These are phyloP conservation scores for Rhynchotus rufescens DNA, from an alignment of 2,797 vertebrate species.

Conservation along the genomic window DNA sequence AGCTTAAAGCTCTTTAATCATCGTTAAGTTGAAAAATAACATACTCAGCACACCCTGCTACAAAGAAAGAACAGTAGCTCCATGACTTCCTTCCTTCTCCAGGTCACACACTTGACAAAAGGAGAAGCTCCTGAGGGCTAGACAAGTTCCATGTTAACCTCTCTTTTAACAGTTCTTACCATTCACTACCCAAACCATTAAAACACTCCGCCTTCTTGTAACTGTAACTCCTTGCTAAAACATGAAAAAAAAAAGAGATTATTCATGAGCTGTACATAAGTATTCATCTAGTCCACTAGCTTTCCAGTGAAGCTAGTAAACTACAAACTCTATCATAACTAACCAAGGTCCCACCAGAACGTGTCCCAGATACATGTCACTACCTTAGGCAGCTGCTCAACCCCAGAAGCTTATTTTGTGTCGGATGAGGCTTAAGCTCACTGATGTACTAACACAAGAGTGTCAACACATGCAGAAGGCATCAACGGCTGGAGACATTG, in stretches of 20 bases:
- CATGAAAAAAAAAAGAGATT: not conserved
- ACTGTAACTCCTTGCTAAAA: not conserved
- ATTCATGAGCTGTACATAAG: not conserved
- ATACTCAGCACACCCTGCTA: not conserved
- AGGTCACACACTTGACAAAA: not conserved
- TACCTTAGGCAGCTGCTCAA: not conserved
- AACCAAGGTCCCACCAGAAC: constrained; percentile 10
- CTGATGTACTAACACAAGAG: not conserved
- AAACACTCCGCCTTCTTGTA: not conserved
- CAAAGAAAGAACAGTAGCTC: not conserved
- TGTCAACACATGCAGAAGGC: not conserved
- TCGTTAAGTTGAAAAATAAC: not conserved
- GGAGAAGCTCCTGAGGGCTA: not conserved
- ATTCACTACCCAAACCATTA: not conserved
- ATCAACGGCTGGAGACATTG: not conserved
- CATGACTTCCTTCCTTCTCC: not conserved
- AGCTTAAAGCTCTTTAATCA: not conserved
- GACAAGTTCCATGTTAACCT: not conserved
- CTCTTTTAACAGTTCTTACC: not conserved
- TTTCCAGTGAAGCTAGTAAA: constrained; percentile 22
- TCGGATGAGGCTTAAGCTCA: not conserved
- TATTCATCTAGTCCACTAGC: not conserved
- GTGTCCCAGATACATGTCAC: not conserved
- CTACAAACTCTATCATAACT: not conserved
- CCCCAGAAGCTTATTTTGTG: not conserved